Conservation (phyloP, 2,113 vertebrate species). For the Planiliza haematocheilus region DNA sequence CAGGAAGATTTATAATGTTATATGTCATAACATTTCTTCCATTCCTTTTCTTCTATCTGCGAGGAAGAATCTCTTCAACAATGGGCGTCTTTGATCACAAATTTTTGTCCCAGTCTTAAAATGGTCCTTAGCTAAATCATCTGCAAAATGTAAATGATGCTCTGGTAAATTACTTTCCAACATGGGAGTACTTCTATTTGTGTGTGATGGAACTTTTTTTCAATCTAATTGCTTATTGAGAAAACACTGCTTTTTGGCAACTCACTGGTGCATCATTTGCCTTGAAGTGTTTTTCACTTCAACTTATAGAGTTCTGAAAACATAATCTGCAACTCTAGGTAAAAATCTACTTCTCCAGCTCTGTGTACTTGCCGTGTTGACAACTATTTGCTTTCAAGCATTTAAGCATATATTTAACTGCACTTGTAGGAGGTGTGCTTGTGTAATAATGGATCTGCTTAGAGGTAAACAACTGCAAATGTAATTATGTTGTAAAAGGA, state of each 20-base stretch:
- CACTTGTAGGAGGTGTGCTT: neutral
- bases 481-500: neutral
- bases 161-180: neutral
- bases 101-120: constrained; percentile 5
- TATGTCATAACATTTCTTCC: constrained; percentile 13
- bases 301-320: neutral
- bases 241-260: neutral
- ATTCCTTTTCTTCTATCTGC: neutral
- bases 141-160: neutral
- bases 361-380: neutral
- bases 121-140: neutral
- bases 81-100: neutral
- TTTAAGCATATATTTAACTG: neutral
- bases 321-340: neutral
- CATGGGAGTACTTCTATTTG: neutral
- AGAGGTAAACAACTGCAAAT: neutral
- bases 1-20: constrained; percentile 17
- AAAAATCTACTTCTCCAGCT: neutral
- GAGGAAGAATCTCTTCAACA: neutral
- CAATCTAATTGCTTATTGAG: neutral
- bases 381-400: neutral
- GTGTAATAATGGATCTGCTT: neutral
- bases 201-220: neutral
- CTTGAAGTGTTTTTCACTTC: neutral
- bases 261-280: neutral